These are phyloP conservation scores for Nephrotoma appendiculata DNA, from an alignment of 2,888 invertebrate genomes.

Conservation along the genomic window DNA sequence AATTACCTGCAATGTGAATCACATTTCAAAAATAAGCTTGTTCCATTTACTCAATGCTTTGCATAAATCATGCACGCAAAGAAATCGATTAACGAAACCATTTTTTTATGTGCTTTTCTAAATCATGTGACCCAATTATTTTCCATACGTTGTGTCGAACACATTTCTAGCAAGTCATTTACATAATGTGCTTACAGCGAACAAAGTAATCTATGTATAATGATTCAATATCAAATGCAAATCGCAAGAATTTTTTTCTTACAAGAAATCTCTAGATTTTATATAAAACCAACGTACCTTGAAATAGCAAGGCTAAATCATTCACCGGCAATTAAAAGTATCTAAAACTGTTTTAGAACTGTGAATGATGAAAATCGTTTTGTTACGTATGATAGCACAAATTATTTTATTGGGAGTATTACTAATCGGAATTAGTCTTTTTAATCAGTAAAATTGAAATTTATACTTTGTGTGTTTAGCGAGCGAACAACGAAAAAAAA, in stretches of 20 bases:
- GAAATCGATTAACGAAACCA: not conserved
- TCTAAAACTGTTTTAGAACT: not conserved
- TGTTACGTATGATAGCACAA: too few species aligned
- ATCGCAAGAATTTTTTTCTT: not conserved
- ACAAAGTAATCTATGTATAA: not conserved
- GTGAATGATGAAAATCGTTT: not conserved
- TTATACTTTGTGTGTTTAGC: not conserved
- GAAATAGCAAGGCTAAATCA: not conserved
- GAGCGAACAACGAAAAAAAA: not conserved
- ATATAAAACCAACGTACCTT: not conserved
- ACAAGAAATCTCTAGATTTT: not conserved
- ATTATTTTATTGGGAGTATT: not conserved
- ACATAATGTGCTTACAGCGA: not conserved
- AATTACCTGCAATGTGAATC: not conserved
- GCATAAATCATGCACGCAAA: not conserved
- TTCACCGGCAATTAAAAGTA: not conserved
- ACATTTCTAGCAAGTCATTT: not conserved
- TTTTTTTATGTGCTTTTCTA: not conserved
- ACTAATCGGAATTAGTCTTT: not conserved
- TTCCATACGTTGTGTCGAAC: not conserved
- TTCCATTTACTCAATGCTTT: not conserved
- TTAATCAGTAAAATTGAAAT: not conserved
- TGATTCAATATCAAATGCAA: not conserved
- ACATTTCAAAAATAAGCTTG: not conserved
- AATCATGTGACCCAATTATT: not conserved